Evolutionary conservation across 92 coral and sea anemone genomes (phyloP).

Genomic region (Phenganax marumi): DNA sequence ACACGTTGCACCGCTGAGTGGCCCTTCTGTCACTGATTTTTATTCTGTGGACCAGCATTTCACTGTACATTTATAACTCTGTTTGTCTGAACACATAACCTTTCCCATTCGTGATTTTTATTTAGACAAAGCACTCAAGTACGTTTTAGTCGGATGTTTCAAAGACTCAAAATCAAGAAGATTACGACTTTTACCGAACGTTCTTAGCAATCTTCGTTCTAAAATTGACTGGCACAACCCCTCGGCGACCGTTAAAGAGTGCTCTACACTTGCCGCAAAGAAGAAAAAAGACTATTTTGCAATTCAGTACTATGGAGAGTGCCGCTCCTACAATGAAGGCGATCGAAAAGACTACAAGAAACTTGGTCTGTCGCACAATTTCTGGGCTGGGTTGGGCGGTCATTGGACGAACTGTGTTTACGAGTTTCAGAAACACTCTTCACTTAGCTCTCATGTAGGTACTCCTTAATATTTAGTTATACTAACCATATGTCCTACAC

Average conservation of each 20-base stretch:
- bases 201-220: conserved; percentile 51
- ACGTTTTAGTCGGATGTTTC: conserved; percentile 53
- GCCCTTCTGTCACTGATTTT: too few relatives aligned
- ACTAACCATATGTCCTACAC: too few relatives aligned
- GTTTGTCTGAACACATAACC: too few relatives aligned
- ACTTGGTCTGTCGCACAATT: conserved; percentile 38
- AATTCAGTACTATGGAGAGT: conserved; percentile 67
- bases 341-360: conserved; percentile 18
- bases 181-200: conserved; percentile 20
- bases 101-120: neutral
- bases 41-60: too few relatives aligned
- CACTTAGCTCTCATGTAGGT: neutral
- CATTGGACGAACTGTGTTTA: conserved; percentile 56
- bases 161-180: conserved; percentile 30
- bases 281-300: conserved; percentile 54
- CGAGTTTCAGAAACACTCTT: conserved; percentile 3
- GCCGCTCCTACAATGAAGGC: conserved; percentile 50
- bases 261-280: conserved; percentile 62
- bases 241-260: conserved; percentile 51
- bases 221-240: conserved; percentile 61
- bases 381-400: conserved; percentile 58
- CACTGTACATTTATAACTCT: neutral
- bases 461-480: too few relatives aligned
- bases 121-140: conserved; percentile 54
- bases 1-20: too few relatives aligned